These are phyloP conservation scores for Salticus scenicus DNA, from an alignment of 2,888 invertebrate genomes.

Conservation along the genomic window DNA sequence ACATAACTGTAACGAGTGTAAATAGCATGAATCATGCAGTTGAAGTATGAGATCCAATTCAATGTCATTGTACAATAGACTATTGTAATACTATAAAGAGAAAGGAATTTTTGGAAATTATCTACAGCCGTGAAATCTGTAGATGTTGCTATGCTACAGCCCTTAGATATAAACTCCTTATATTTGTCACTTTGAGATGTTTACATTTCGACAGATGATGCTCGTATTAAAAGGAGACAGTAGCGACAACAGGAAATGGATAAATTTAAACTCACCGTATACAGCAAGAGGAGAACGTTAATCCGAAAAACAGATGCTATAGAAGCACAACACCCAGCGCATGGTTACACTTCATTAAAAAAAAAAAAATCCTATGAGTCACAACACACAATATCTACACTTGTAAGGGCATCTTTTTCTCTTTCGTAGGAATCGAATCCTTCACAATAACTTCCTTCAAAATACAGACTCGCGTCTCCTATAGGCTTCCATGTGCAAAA, in stretches of 20 bases:
- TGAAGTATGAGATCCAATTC: no score
- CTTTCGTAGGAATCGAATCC: constrained; percentile 28
- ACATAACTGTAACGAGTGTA: no score
- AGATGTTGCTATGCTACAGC: no score
- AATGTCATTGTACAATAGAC: no score
- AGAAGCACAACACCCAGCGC: constrained; percentile 31
- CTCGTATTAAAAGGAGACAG: not conserved
- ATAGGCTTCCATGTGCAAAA: constrained; percentile 48
- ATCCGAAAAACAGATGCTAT: constrained; percentile 59
- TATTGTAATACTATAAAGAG: no score
- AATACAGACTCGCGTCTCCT: constrained; percentile 51
- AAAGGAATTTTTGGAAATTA: no score
- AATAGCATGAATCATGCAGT: no score
- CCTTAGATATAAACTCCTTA: no score
- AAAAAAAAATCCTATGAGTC: constrained; percentile 51
- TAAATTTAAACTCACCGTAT: constrained; percentile 41
- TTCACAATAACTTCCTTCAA: constrained; percentile 63
- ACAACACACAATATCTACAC: constrained; percentile 44
- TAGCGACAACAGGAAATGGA: constrained; percentile 10
- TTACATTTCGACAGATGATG: not conserved
- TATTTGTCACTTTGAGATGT: not conserved
- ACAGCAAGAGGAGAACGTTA: constrained; percentile 20
- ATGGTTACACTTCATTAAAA: constrained; percentile 36
- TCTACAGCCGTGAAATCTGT: no score
- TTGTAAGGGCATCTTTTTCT: constrained; percentile 40